Base-by-base conservation (phyloP, 2,888 invertebrate genomes). In the Orgyia antiqua region DNA sequence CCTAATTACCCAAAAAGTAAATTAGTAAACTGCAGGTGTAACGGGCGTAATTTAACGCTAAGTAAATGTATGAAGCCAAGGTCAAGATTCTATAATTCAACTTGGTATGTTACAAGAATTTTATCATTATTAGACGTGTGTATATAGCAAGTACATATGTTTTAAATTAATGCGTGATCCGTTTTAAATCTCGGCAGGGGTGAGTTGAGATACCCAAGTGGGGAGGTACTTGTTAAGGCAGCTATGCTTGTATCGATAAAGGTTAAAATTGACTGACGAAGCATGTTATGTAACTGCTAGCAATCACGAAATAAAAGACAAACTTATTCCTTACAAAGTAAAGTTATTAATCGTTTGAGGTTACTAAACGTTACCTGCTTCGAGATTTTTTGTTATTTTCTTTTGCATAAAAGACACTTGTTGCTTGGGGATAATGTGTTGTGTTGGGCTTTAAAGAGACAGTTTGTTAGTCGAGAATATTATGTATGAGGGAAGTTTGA, bases 361-460 rank as follows among this genome's bases (percentile, higher is more conserved):
- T 50, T 56, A 48, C 48, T 44, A 44, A 54, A 58, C 51, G 61
- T 74, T 82, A 82, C 83, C 84, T 84, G 80, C 76, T 70, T 60
- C 42, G 39, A 56, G 70, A 75, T 80, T 80, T 80, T 80, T 72
- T 80, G 67, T 59, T 76, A 63, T 77, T 72, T 76, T 76, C 66
- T 71, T 71, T 76, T 71, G 72, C 74, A 71, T 71, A 70, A 70
- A 70, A 72, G 68, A 73, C 83, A 83, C 83, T 84, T 84, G 82
- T 82, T 79, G 79, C 73, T 72, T 60, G 58, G 75, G 76, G 73
- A 69, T 70, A 70, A 58, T 67, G 59, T 63, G 62, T 61, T 65
- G 58, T 59, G 59, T 64, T 63, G 53, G 54, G 48, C 58, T 58
- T 46, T 39, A 31, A n/a, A n/a, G n/a, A n/a, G n/a, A n/a, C n/a